phyloP scores from a whole-genome alignment of 2,888 invertebrate species.

The Pristionchus japonicus region DNA sequence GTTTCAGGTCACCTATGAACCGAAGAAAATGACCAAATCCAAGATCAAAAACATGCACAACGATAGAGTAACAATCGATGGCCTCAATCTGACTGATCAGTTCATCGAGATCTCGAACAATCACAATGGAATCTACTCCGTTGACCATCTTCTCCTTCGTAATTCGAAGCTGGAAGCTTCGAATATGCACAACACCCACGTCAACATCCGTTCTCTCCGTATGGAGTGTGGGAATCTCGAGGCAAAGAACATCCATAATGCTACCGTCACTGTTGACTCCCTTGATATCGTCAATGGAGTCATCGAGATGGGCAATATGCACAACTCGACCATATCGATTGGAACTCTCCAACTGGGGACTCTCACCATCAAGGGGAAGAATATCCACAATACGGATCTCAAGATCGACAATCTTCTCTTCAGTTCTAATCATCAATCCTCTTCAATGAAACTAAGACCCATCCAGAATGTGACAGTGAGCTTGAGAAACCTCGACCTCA shows the following conservation, averaged over 20 bases:
- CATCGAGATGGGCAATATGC: not conserved
- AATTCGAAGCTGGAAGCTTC: not conserved
- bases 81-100: not conserved
- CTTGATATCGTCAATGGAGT: not conserved
- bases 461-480: not conserved
- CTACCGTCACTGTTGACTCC: not conserved
- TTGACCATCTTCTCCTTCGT: not conserved
- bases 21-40: not conserved
- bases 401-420: not conserved
- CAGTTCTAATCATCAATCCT: not conserved
- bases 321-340: not conserved
- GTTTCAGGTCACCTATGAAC: not conserved
- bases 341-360: not conserved
- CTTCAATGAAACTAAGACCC: not conserved
- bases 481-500: not conserved
- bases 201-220: not conserved
- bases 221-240: not conserved
- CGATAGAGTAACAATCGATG: not conserved
- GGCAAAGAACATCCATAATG: not conserved
- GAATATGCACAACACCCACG: not conserved
- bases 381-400: not conserved
- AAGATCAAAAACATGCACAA: constrained; percentile 4
- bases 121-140: not conserved
- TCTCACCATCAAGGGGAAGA: not conserved
- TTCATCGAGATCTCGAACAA: not conserved